Base-by-base conservation (phyloP, 2,113 vertebrate genomes). In the Bos indicus region DNA sequence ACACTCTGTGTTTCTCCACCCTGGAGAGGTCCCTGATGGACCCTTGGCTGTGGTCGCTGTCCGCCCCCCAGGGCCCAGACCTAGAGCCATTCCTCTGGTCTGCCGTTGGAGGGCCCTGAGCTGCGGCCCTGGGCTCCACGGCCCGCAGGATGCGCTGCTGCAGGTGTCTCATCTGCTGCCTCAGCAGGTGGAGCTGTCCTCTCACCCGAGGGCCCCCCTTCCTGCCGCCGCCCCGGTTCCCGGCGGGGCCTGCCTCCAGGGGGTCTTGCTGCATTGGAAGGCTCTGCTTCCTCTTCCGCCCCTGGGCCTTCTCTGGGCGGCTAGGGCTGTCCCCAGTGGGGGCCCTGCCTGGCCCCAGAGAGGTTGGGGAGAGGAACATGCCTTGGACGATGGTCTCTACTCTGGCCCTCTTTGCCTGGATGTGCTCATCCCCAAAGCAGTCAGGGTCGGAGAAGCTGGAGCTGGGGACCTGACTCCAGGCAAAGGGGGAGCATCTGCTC, bases 331-430 rank as follows among this genome's bases (percentile, higher is more conserved):
- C 98, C 88, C 94, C 87, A 81, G 99, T 99, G 30, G 40, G 96
- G 0, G 96, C 96, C 2, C 56, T 94, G 60, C 71, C 95, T 19
- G 71, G 78, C 30, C 36, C 94, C 54, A 91, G 95, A 33, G 71
- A 6, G 98, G 94, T n/a, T 96, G 99, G 99, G 80, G 99, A 99
- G 30, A 99, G 98, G 5, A 98, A 99, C 99, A 99, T 99, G 59
- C 99, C 99, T 97, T 98, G 98, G 96, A 99, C 98, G 64, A 99
- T 99, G 98, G 99, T 99, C 98, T 99, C 99, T 92, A 99, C 99
- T 86, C 99, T 98, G 91, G 99, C 99, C 54, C 99, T 98, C 97
- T 99, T 99, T 46, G 99, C 99, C 98, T 93, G 99, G 94, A 99
- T 92, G 67, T 99, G 99, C 86, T 99, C 99, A 2, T 98, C 95